Base-by-base conservation (phyloP, 2,113 vertebrate species). In the Pungitius pungitius region DNA sequence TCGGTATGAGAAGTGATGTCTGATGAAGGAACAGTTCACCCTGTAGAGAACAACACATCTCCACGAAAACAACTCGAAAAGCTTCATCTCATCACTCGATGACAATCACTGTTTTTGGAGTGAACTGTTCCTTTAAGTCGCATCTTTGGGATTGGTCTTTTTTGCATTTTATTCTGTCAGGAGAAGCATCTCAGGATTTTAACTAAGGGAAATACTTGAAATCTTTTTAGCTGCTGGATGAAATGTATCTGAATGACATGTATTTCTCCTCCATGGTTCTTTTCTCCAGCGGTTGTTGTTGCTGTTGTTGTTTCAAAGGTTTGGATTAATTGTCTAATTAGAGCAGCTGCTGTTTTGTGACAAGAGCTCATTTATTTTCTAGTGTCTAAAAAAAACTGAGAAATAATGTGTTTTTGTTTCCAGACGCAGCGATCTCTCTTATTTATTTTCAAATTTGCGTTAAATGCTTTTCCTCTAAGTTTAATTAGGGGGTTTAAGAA, bases 131-230 rank as follows among this genome's bases (percentile, higher is more conserved):
- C 27, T 27, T 71, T 5, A 6, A 49, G n/a, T 12, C n/a, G n/a
- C 0, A 11, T 60, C 20, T n/a, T 15, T 37, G 78, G 61, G 71
- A 8, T 37, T n/a, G 1, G 17, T 7, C 4, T 0, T 49, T 52
- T 63, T 45, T 56, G 3, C 35, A 30, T 56, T 66, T 35, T 27
- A 35, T 33, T 11, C 3, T 27, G 9, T 60, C 18, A 4, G 51
- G 6, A 65, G n/a, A n/a, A n/a, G 58, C 6, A 66, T 59, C 82
- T 88, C 84, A 85, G 84, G 70, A 33, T 72, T 58, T 4, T 7
- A 22, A 51, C 66, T 63, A 60, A 70, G 3, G 66, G 54, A 60
- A 80, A 85, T 80, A 90, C 88, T 88, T 88, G 88, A 90, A 12
- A 1, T 9, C 30, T 71, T 78, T 71, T 52, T 69, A 70, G 20